Conservation (phyloP, 2,888 invertebrate genomes). For the Anaspis maculata region DNA sequence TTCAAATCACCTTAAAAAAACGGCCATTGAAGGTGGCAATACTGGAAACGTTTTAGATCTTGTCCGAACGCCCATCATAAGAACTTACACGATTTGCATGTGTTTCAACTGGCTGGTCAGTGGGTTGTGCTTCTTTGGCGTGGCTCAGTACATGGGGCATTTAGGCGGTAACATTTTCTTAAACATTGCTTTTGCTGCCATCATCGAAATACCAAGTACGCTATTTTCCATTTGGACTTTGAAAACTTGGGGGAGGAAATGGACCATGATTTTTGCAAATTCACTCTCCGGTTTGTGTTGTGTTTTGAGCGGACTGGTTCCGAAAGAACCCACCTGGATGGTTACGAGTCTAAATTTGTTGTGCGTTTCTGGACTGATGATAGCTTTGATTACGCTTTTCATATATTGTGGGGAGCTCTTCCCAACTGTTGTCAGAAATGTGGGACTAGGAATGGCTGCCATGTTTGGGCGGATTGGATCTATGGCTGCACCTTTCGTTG, state of each 20-base stretch:
- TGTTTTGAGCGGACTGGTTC: slow-evolving; percentile 53
- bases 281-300: slow-evolving; percentile 57
- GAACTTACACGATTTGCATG: slow-evolving; percentile 63
- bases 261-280: slow-evolving; percentile 57
- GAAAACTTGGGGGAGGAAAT: slow-evolving; percentile 58
- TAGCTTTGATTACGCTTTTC: slow-evolving; percentile 79
- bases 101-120: slow-evolving; percentile 77
- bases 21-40: slow-evolving; percentile 12
- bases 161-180: slow-evolving; percentile 73
- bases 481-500: slow-evolving; percentile 76
- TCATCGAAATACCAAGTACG: slow-evolving; percentile 54
- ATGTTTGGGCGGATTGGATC: slow-evolving; percentile 81
- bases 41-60: slow-evolving; percentile 50
- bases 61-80: slow-evolving; percentile 60
- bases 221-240: slow-evolving; percentile 53
- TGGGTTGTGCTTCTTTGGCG: slow-evolving; percentile 80
- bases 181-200: slow-evolving; percentile 76
- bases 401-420: slow-evolving; percentile 83
- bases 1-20: slow-evolving; percentile 14
- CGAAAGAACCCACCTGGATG: slow-evolving; percentile 45
- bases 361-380: slow-evolving; percentile 73
- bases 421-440: slow-evolving; percentile 81
- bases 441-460: slow-evolving; percentile 78
- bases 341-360: slow-evolving; percentile 59
- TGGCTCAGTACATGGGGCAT: slow-evolving; percentile 77